These are phyloP conservation scores for Hippocampus abdominalis DNA, from an alignment of 2,113 vertebrate genomes.

Conservation along the genomic window DNA sequence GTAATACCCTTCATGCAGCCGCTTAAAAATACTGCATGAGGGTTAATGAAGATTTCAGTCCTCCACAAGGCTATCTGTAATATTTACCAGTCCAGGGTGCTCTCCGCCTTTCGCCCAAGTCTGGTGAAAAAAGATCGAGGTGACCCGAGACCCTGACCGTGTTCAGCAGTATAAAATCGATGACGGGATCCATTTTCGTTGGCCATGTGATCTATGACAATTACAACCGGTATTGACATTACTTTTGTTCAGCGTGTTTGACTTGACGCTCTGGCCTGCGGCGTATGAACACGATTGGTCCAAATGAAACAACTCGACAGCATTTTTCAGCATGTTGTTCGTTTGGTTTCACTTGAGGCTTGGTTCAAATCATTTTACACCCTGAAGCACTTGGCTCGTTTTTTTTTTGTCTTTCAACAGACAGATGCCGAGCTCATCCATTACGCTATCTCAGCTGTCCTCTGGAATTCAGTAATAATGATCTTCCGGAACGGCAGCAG, in stretches of 20 bases:
- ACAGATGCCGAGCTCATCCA: constrained; percentile 22
- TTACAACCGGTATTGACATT: neutral
- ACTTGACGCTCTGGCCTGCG: no score
- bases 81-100: no score
- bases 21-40: no score
- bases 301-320: constrained; percentile 19
- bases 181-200: neutral
- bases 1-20: no score
- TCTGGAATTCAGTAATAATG: constrained; percentile 61
- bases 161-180: neutral
- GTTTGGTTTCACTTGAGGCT: neutral
- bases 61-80: neutral
- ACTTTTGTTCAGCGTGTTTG: neutral
- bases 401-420: neutral
- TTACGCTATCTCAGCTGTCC: constrained; percentile 53
- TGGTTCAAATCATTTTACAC: constrained; percentile 25
- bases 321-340: constrained; percentile 18
- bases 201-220: neutral
- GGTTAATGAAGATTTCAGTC: constrained; percentile 33
- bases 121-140: neutral
- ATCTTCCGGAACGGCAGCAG: constrained; percentile 51
- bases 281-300: neutral
- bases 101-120: neutral
- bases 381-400: constrained; percentile 11
- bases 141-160: neutral